Evolutionary conservation across 2,888 invertebrate species (phyloP), one percentile per base, ranked within the genome.

Genomic region (Athalia circularis): DNA sequence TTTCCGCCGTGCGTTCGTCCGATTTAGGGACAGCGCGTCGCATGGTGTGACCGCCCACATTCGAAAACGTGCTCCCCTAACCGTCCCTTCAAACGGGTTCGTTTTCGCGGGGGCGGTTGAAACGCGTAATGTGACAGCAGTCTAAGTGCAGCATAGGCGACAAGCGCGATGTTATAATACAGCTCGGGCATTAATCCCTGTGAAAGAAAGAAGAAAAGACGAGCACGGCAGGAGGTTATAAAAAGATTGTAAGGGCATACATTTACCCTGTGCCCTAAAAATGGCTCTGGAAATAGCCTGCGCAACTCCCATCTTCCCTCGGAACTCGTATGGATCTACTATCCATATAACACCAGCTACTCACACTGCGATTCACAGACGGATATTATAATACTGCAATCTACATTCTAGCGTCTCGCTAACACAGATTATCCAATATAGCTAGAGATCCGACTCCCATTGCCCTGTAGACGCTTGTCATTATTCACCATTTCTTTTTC

Each of bases 381-480:
- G 64, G 59, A 57, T 61, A 54, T 6, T 4, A 57, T 72, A 43
- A 61, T 5, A 29, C 65, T 5, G 70, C 54, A 13, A 45, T 65
- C 47, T 75, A 62, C 72, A 57, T 61, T 79, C 79, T 77, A 57
- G 57, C 29, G 52, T 75, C 54, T 80, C 80, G 77, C 72, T 67
- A 67, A 70, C 79, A 78, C 68, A 52, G 54, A 65, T 74, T 50
- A 74, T 79, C 77, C 64, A 76, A 50, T 50, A 29, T 29, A 29
- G 29, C 29, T 29, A 2, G 52, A 76, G 15, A 74, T 77, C 79
- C 54, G 50, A 8, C 48, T 59, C 70, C 57, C 64, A 57, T 67
- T 29, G 52, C 50, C 61, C 15, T 59, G 62, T 67, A 64, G 59
- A 50, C 74, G 50, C 52, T 65, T 68, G 70, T 11, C 64, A 61